Conservation (phyloP, 2,113 vertebrate species). For the Stigmatopora nigra region DNA sequence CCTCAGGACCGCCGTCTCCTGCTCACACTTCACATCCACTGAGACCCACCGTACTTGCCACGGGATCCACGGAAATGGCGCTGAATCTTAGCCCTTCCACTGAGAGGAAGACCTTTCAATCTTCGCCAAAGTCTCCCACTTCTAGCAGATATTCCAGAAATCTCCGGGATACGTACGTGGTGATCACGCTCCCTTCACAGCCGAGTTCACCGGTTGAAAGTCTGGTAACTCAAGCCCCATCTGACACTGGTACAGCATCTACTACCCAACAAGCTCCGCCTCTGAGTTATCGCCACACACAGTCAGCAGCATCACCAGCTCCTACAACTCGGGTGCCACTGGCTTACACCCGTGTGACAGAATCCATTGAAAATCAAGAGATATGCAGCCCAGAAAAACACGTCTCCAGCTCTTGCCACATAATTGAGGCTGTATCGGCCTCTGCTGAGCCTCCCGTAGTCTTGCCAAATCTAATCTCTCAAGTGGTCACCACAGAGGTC, state of each 20-base stretch:
- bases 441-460: slow-evolving; percentile 63
- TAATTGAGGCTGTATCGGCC: slow-evolving; percentile 71
- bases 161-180: slow-evolving; percentile 88
- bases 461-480: slow-evolving; percentile 69
- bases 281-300: slow-evolving; percentile 48
- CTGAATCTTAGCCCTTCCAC: slow-evolving; percentile 81
- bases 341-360: slow-evolving; percentile 73
- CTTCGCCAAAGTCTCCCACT: slow-evolving; percentile 86
- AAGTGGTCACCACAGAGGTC: slow-evolving; percentile 74
- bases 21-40: slow-evolving; percentile 63
- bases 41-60: slow-evolving; percentile 73
- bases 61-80: slow-evolving; percentile 67
- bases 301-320: slow-evolving; percentile 53
- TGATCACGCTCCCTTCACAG: slow-evolving; percentile 95
- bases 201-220: slow-evolving; percentile 88
- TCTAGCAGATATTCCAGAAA: slow-evolving; percentile 80
- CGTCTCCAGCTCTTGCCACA: slow-evolving; percentile 72
- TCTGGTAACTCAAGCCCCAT: slow-evolving; percentile 76
- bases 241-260: slow-evolving; percentile 70
- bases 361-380: slow-evolving; percentile 74
- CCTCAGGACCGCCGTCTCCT: slow-evolving; percentile 70
- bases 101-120: slow-evolving; percentile 72
- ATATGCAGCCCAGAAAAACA: slow-evolving; percentile 72
- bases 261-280: slow-evolving; percentile 63
- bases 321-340: slow-evolving; percentile 69